Evolutionary conservation across 2,888 invertebrate genomes (phyloP).

Genomic region (Caenorhabditis doughertyi): DNA sequence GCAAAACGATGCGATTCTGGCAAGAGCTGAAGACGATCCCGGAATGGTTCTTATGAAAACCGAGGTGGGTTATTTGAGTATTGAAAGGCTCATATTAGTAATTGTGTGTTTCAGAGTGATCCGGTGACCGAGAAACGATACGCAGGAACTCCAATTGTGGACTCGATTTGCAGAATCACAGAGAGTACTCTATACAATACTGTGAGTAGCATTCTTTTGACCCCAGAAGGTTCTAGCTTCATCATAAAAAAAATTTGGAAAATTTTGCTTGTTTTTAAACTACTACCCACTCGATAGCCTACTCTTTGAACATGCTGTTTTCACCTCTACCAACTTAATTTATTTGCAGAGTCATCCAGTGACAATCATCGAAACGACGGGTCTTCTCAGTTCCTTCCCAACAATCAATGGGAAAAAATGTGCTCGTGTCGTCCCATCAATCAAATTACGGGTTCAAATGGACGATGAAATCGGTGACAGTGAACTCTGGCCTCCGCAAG

Average conservation of each 20-base stretch:
- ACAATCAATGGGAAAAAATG: background rate
- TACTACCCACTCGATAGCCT: too few species aligned
- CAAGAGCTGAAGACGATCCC: background rate
- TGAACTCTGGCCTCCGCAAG: conserved; percentile 26
- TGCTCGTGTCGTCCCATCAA: conserved; percentile 39
- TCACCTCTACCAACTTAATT: background rate
- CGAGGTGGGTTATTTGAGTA: conserved; percentile 17
- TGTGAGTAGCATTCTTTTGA: background rate
- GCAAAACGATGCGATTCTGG: conserved; percentile 22
- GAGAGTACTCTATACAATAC: conserved; percentile 29
- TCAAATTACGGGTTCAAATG: conserved; percentile 39
- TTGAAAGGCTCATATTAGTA: background rate
- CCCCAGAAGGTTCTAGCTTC: too few species aligned
- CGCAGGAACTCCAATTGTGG: conserved; percentile 33
- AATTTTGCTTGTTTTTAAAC: too few species aligned
- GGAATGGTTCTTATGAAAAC: background rate
- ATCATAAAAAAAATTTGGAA: too few species aligned
- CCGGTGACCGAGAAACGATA: conserved; percentile 13
- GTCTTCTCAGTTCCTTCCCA: conserved; percentile 15
- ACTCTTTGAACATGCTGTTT: background rate
- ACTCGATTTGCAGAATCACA: conserved; percentile 24
- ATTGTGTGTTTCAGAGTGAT: conserved; percentile 16
- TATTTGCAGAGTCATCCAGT: conserved; percentile 21
- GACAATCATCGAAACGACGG: conserved; percentile 39
- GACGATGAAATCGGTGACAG: conserved; percentile 42